Base-by-base conservation (phyloP, 2,113 vertebrate genomes). In the Ptilonorhynchus violaceus region DNA sequence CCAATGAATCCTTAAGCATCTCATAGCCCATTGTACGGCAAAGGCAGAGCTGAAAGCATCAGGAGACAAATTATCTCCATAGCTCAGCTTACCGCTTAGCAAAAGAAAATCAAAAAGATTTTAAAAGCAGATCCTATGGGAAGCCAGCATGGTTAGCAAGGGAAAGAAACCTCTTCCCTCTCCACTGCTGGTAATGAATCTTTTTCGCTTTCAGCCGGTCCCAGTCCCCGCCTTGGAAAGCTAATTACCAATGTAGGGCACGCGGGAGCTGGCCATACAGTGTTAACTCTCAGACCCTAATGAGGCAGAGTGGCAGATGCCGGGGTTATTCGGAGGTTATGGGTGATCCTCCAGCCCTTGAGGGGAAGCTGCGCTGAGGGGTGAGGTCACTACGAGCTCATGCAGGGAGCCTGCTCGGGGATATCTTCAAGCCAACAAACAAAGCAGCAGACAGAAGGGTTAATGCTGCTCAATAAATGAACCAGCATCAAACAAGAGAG, bases 381-480 rank as follows among this genome's bases (percentile, higher is more conserved):
- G 12, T 17, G 33, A 70, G 88, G 60, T 63, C 46, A 53, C 37
- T 2, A 6, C 1, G 0, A 70, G 17, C 67, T 67, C 83, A 16
- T 11, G 39, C 39, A 23, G 46, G 30, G 78, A 92, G 58, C 31
- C 58, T 13, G 5, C 28, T 15, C 10, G 35, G 82, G 72, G 55
- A 19, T 20, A n/a, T 27, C 68, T 49, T 33, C 22, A 28, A 70
- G 58, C 4, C 74, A 85, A 42, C 39, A 18, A 88, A 91, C 92
- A 95, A 96, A 92, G 82, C 67, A 79, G 85, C 78, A 66, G 78
- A 31, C 50, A 39, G 78, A 92, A 96, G 96, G 92, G 91, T 92
- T 94, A 96, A 95, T 33, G 15, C 35, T 31, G 78, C 78, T 94
- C 59, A 3, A 14, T 73, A 80, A 84, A 68, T 2, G 39, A 93